Percentiles rank a stretch among this genome's conserved stretches.
These are phyloP conservation scores for Tetranychus cinnabarinus DNA, from an alignment of 1,140 invertebrate species.

Conservation along the genomic window DNA sequence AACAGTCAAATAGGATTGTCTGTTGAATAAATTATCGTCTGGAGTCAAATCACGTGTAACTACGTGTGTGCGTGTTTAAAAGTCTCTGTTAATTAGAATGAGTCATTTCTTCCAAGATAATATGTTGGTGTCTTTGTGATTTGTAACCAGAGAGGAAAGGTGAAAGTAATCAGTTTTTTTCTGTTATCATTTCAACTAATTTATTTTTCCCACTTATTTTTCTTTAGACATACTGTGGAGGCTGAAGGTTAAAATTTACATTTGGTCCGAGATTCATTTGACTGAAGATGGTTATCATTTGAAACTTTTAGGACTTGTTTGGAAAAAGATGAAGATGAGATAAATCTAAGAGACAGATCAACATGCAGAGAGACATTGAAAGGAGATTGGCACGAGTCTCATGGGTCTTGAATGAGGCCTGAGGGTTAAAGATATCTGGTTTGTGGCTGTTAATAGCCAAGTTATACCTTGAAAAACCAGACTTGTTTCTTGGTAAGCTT, in stretches of 20 bases:
- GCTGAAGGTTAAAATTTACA: too few species aligned
- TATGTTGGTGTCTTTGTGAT: neutral
- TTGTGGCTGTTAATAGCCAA: too few species aligned
- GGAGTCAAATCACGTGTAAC: neutral
- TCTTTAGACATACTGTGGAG: neutral
- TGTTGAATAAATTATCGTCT: conserved; percentile 43
- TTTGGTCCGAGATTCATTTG: too few species aligned
- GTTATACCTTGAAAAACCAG: too few species aligned
- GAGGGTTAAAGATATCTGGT: too few species aligned
- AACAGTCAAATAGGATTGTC: conserved; percentile 84
- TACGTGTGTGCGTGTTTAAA: neutral
- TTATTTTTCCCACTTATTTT: neutral
- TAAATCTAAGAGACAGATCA: neutral
- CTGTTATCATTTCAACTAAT: neutral
- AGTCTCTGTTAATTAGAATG: neutral
- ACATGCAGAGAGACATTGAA: neutral
- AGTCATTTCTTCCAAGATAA: neutral
- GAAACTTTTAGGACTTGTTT: too few species aligned
- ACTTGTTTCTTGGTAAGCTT: too few species aligned
- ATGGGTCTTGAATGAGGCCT: too few species aligned
- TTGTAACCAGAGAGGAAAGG: neutral
- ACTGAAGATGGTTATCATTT: too few species aligned
- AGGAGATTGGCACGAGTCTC: neutral
- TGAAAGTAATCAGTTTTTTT: neutral
- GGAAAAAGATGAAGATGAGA: neutral